phyloP scores from a whole-genome alignment of 2,113 vertebrate genomes.

The Syngnathus scovelli region DNA sequence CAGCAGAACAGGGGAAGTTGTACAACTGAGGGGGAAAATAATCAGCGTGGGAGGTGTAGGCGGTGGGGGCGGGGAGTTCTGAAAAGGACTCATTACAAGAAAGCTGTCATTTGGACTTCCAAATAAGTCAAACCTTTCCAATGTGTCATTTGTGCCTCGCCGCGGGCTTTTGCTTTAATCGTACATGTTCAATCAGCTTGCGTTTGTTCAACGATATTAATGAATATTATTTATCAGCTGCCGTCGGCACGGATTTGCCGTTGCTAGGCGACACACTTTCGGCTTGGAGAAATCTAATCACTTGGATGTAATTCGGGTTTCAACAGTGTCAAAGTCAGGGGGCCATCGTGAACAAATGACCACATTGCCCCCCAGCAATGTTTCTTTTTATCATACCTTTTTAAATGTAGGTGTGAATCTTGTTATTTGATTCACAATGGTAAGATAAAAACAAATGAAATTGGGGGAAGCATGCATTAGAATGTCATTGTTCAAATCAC shows the following conservation, averaged over 20 bases:
- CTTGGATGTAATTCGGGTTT: slow-evolving; percentile 48
- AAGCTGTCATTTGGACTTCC: slow-evolving; percentile 12
- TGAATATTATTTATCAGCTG: slow-evolving; percentile 44
- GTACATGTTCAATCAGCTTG: slow-evolving; percentile 34
- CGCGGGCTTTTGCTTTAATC: not conserved
- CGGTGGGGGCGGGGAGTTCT: not conserved
- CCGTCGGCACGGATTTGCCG: slow-evolving; percentile 29
- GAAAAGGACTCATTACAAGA: slow-evolving; percentile 28
- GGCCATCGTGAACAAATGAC: not conserved
- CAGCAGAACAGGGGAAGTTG: slow-evolving; percentile 24
- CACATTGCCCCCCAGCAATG: no score
- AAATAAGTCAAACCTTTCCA: slow-evolving; percentile 40
- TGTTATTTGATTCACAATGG: no score
- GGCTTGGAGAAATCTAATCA: slow-evolving; percentile 49
- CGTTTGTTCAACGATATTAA: slow-evolving; percentile 39
- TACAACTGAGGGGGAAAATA: slow-evolving; percentile 10
- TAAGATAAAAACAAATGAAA: no score
- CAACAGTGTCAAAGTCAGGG: not conserved
- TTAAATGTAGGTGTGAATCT: no score
- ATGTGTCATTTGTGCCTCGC: slow-evolving; percentile 34
- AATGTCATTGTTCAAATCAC: not conserved
- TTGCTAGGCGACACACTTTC: slow-evolving; percentile 60
- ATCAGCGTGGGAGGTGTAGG: slow-evolving; percentile 18
- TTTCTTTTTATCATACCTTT: no score
- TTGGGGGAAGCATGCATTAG: no score